Conservation (phyloP, 1,140 invertebrate genomes). For the Plodia interpunctella region DNA sequence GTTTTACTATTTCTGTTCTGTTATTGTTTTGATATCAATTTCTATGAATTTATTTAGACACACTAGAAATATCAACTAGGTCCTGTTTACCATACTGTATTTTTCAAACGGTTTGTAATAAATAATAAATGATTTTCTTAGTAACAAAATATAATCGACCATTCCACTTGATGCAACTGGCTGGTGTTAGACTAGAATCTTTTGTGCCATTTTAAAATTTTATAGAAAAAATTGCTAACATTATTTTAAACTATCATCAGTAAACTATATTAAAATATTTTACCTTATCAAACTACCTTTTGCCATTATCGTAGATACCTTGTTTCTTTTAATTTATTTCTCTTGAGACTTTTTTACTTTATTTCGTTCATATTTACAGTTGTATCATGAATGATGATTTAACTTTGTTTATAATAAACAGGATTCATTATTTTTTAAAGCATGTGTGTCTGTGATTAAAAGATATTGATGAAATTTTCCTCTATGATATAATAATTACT, state of each 20-base stretch:
- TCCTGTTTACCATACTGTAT: background rate
- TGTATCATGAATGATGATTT: background rate
- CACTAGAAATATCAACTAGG: constrained; percentile 1
- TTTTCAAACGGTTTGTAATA: background rate
- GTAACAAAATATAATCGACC: constrained; percentile 24
- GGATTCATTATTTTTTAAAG: background rate
- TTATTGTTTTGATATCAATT: constrained; percentile 42
- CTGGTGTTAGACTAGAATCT: constrained; percentile 20
- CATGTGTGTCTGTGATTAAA: constrained; percentile 37
- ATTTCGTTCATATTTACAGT: background rate
- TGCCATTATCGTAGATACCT: background rate
- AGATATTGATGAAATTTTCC: constrained; percentile 34
- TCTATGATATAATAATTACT: constrained; percentile 10
- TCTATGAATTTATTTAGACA: constrained; percentile 21
- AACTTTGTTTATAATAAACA: background rate
- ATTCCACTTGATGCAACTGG: constrained; percentile 34
- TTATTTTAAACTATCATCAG: background rate
- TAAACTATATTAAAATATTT: too few species aligned
- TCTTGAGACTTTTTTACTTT: background rate
- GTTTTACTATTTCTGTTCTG: constrained; percentile 43
- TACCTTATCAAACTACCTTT: too few species aligned
- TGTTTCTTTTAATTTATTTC: background rate
- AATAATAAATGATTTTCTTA: background rate
- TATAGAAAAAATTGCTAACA: background rate
- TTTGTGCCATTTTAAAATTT: constrained; percentile 46